These are phyloP conservation scores for Scarus forsteni DNA, from an alignment of 2,797 vertebrate species.

Conservation along the genomic window DNA sequence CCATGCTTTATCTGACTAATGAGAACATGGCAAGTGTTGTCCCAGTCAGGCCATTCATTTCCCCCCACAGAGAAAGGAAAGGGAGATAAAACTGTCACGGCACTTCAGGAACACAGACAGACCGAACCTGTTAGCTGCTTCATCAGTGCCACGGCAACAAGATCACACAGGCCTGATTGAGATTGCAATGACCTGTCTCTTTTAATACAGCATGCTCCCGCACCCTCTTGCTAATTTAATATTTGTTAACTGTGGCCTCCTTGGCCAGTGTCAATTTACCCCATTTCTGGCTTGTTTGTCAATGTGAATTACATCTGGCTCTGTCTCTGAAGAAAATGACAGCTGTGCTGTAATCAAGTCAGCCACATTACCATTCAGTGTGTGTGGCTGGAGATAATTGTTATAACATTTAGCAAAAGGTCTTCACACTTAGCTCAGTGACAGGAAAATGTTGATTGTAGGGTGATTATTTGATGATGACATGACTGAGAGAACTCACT, in stretches of 20 bases:
- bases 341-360: slow-evolving; percentile 47
- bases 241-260: slow-evolving; percentile 41
- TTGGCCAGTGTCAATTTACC: slow-evolving; percentile 48
- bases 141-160: slow-evolving; percentile 28
- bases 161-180: slow-evolving; percentile 44
- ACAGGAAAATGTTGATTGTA: slow-evolving; percentile 32
- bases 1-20: slow-evolving; percentile 59
- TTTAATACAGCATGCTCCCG: slow-evolving; percentile 49
- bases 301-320: slow-evolving; percentile 11
- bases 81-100: slow-evolving; percentile 61
- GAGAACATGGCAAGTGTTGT: slow-evolving; percentile 57
- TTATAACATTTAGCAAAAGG: slow-evolving; percentile 55
- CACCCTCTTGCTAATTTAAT: slow-evolving; percentile 44
- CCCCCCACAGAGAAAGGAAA: slow-evolving; percentile 31
- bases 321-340: slow-evolving; percentile 29
- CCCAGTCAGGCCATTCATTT: slow-evolving; percentile 52
- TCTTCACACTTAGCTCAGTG: slow-evolving; percentile 34
- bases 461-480: slow-evolving; percentile 29
- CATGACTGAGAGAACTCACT: slow-evolving; percentile 9
- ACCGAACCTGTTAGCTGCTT: slow-evolving; percentile 48
- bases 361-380: slow-evolving; percentile 38
- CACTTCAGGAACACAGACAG: slow-evolving; percentile 28
- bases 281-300: slow-evolving; percentile 43
- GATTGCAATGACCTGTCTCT: slow-evolving; percentile 65
- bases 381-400: slow-evolving; percentile 30